These are phyloP conservation scores for Microtus pennsylvanicus DNA, from an alignment of 2,113 vertebrate species.

Conservation along the genomic window DNA sequence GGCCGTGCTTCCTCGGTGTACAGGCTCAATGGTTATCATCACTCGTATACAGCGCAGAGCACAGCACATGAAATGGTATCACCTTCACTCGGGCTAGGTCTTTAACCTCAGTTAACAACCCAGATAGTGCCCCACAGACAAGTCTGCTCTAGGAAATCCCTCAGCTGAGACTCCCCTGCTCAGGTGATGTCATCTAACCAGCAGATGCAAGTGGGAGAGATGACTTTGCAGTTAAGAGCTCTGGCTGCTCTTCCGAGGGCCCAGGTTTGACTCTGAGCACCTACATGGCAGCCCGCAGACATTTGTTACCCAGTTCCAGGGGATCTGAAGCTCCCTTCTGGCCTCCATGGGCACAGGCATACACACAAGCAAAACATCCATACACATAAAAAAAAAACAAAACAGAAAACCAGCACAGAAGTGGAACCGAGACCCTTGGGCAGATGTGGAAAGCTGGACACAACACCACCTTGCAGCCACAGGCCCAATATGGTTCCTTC, in stretches of 20 bases:
- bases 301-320: neutral
- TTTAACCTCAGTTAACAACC: neutral
- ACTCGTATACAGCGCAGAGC: too few relatives aligned
- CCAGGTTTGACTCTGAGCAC: neutral
- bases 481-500: neutral
- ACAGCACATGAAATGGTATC: neutral
- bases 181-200: neutral
- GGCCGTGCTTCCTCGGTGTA: too few relatives aligned
- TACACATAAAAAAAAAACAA: neutral
- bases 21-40: too few relatives aligned
- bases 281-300: neutral
- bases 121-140: neutral
- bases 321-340: neutral
- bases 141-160: neutral
- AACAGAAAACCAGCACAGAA: neutral
- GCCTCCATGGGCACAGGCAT: neutral
- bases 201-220: neutral
- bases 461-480: neutral
- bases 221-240: neutral
- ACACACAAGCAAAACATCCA: neutral
- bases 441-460: neutral
- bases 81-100: neutral
- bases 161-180: neutral
- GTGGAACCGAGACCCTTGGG: neutral
- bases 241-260: neutral